phyloP scores from a whole-genome alignment of 23 tunicate species.

The Diplosoma virens region DNA sequence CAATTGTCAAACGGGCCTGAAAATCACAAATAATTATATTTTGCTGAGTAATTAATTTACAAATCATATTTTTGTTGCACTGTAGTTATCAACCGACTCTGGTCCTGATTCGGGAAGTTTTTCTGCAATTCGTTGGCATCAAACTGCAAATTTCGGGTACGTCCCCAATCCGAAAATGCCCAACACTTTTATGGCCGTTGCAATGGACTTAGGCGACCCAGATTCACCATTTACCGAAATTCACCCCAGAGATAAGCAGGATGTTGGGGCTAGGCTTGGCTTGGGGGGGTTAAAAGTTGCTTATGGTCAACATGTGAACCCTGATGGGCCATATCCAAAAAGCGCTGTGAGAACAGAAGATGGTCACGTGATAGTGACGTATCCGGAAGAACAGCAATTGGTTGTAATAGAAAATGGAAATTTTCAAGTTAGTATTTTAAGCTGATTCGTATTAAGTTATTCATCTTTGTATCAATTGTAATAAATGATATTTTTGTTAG shows the following conservation, averaged over 20 bases:
- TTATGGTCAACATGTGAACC: constrained; percentile 43
- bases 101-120: background rate
- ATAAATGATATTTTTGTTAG: too few relatives aligned
- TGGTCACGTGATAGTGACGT: constrained; percentile 45
- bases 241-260: constrained; percentile 83
- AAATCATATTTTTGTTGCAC: too few relatives aligned
- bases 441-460: too few relatives aligned
- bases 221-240: constrained; percentile 64
- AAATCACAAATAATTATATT: too few relatives aligned
- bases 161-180: constrained; percentile 68
- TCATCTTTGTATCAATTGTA: too few relatives aligned
- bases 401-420: constrained; percentile 53
- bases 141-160: constrained; percentile 70
- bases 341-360: constrained; percentile 19
- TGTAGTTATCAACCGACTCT: constrained; percentile 15
- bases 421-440: constrained; percentile 61
- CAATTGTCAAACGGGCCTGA: too few relatives aligned
- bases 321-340: constrained; percentile 59
- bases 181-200: constrained; percentile 75
- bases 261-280: constrained; percentile 59
- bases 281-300: constrained; percentile 46
- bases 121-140: constrained; percentile 63
- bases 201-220: constrained; percentile 62
- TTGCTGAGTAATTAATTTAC: too few relatives aligned
- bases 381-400: constrained; percentile 56